Base-by-base conservation (phyloP, 1,140 invertebrate genomes). In the Leptinotarsa texana region DNA sequence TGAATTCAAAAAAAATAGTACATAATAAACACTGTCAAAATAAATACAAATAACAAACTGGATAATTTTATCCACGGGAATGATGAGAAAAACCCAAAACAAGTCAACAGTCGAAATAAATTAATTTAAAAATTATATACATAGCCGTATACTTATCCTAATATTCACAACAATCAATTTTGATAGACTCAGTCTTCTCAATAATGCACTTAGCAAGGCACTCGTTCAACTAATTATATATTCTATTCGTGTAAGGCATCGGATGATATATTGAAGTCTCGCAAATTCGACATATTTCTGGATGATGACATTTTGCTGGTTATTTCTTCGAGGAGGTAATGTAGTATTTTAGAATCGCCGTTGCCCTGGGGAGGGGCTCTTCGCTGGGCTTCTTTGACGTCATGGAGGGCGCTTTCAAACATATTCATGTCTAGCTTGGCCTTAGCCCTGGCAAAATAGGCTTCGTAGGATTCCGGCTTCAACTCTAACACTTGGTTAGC, bases 401-500 rank as follows among this genome's bases (percentile, higher is more conserved):
- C 92, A 4, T 85, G 82, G n/a, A 93, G 80, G 6, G 93, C 92
- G 33, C 88, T 87, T 5, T 90, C 87, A 70, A 88, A 87, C 15
- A 88, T 83, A 65, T 89, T 90, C 74, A 90, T 82, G 76, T 96
- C 95, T 74, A 96, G 88, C 69, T 92, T 91, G 8, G 95, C 96
- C 82, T 96, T 92, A 0, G 96, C 93, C 82, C 96, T 89, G 2
- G 95, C 95, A 85, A 98, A 98, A 82, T 92, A 96, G 2, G 95
- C 96, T 87, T 98, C 96, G 84, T 95, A 98, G 1, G 94, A 96
- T 80, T 93, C 91, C 5, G 94, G 92, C 79, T 94, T 93, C 74
- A 96, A 87, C 65, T 91, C 90, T 27, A 97, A 88, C 0, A 95
- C 96, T 85, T 95, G 91, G 61, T 93, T 91, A 4, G 96, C 95